phyloP scores from a whole-genome alignment of 1,140 invertebrate species.

The Arion vulgaris region DNA sequence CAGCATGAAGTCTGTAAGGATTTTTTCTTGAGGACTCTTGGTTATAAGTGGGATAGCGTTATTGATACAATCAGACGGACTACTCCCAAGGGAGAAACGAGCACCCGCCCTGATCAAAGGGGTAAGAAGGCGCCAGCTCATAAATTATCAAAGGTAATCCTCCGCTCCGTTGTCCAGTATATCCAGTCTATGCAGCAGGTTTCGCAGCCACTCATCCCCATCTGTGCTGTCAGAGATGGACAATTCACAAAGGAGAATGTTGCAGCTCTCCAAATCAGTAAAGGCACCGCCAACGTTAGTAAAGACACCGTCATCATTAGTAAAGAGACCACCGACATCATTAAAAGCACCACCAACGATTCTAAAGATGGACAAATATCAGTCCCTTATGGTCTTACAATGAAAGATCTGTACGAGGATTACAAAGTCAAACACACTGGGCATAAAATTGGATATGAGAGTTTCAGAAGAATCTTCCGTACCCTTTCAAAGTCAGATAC shows the following conservation, averaged over 20 bases:
- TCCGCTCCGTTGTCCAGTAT: constrained; percentile 22
- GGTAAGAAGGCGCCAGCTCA: constrained; percentile 25
- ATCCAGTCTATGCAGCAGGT: constrained; percentile 20
- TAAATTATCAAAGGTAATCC: constrained; percentile 1
- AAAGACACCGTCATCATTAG: not conserved
- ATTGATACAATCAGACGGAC: constrained; percentile 27
- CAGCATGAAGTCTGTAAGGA: constrained; percentile 20
- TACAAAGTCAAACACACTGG: constrained; percentile 26
- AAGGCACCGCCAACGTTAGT: not conserved
- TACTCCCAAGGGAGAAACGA: not conserved
- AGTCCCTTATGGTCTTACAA: constrained; percentile 29
- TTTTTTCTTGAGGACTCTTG: constrained; percentile 29
- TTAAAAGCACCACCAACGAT: not conserved
- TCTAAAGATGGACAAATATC: not conserved
- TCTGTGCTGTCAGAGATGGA: not conserved
- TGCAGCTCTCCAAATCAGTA: not conserved
- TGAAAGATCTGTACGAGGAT: constrained; percentile 30
- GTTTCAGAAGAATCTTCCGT: constrained; percentile 22
- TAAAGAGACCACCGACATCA: not conserved
- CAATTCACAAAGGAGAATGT: not conserved
- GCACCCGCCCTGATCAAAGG: constrained; percentile 7
- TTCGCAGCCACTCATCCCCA: not conserved
- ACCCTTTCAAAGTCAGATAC: constrained; percentile 15
- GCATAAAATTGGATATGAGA: constrained; percentile 32
- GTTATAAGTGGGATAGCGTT: constrained; percentile 32